Conservation (phyloP, 2,888 invertebrate species). For the Osedax frankpressi region DNA sequence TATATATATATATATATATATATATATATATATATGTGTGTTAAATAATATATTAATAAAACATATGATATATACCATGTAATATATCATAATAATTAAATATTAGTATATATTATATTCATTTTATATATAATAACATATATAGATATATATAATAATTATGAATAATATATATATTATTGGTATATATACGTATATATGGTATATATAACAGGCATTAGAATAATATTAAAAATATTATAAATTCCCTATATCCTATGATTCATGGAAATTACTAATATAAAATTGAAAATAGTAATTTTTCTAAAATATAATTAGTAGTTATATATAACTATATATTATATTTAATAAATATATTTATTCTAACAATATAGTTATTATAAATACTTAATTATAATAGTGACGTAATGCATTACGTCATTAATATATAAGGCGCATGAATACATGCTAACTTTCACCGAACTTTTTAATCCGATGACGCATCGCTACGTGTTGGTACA, state of each 20-base stretch:
- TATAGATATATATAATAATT: neutral
- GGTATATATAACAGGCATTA: too few relatives aligned
- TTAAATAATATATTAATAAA: neutral
- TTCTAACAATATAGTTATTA: neutral
- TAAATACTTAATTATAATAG: neutral
- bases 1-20: slow-evolving; percentile 10
- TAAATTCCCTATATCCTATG: too few relatives aligned
- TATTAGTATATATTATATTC: neutral
- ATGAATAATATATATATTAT: neutral
- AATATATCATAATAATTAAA: neutral
- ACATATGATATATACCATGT: slow-evolving; percentile 10
- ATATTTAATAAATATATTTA: slow-evolving; percentile 11
- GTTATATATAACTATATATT: slow-evolving; percentile 9
- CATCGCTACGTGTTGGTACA: too few relatives aligned
- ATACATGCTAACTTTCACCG: neutral
- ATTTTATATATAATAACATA: neutral
- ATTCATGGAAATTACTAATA: too few relatives aligned
- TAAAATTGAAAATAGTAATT: too few relatives aligned
- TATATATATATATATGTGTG: slow-evolving; percentile 1
- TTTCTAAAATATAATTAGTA: too few relatives aligned
- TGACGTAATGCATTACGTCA: neutral
- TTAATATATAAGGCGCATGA: neutral
- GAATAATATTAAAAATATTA: too few relatives aligned
- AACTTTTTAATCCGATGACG: neutral
- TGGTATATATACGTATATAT: too few relatives aligned